Base-by-base conservation (phyloP, 1,140 invertebrate species). In the Ganaspis sp. region DNA sequence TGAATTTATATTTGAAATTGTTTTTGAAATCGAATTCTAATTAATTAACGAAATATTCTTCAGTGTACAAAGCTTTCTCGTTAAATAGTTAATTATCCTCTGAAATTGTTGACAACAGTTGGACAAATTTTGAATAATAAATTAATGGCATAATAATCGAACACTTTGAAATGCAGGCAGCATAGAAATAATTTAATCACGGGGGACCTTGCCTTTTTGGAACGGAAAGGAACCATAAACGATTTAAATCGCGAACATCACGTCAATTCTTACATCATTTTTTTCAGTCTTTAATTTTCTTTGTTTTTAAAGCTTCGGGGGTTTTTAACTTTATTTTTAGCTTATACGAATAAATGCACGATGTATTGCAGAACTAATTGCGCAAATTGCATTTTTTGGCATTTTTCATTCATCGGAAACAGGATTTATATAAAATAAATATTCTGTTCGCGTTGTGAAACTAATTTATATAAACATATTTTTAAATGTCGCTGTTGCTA, bases 111-210 rank as follows among this genome's bases (percentile, higher is more conserved):
- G 23, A 23, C 23, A 4, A 23, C 26, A n/a, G 54, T 26, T 9
- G 26, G 23, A 29, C 9, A 15, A 26, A 58, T 26, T 26, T 15
- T 26, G 21, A 58, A 58, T 58, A 11, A 26, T 9, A 58, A 58
- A 79, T 76, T 74, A 4, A 19, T 19, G 12, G 23, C 45, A 58
- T 29, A 29, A 45, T 12, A 58, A 58, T 49, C 58, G 73, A 70
- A 70, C 70, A 70, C 72, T 72, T 45, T 45, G 34, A 8, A 1
- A 34, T 45, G 54, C 72, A 75, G 40, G 54, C 3, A 75, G 84
- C 83, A 84, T 86, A 83, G 79, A 70, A 86, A 85, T 34, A 74
- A 80, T 77, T 26, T 8, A 23, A 58, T 81, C 77, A 69, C 77
- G 58, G 54, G 74, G 80, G 77, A 78, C 83, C 83, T 85, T 45